Conservation (phyloP, 92 coral and sea anemone species). For the Meandrina meandrites region DNA sequence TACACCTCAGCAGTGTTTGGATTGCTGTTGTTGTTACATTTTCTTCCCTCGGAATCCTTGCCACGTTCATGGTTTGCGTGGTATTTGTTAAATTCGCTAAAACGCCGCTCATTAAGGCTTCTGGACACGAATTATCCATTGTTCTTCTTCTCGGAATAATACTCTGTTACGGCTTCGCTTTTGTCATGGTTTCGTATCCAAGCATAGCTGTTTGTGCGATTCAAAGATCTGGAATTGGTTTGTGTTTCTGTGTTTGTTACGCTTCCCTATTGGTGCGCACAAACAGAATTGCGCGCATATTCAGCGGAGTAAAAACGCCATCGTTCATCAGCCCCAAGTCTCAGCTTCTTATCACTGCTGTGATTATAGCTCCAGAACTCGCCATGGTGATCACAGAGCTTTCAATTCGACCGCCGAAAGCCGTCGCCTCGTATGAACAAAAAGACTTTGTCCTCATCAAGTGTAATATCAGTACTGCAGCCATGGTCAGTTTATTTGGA, state of each 20-base stretch:
- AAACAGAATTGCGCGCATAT: slow-evolving; percentile 79
- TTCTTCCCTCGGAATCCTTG: slow-evolving; percentile 62
- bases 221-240: slow-evolving; percentile 68
- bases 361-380: slow-evolving; percentile 65
- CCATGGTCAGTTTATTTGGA: slow-evolving; percentile 39
- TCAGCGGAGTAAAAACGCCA: slow-evolving; percentile 69
- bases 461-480: slow-evolving; percentile 51
- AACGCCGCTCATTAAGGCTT: slow-evolving; percentile 79
- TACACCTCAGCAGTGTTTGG: slow-evolving; percentile 55
- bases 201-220: slow-evolving; percentile 48
- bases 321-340: slow-evolving; percentile 80
- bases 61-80: slow-evolving; percentile 47
- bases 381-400: slow-evolving; percentile 58
- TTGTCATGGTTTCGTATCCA: slow-evolving; percentile 59
- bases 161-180: slow-evolving; percentile 62
- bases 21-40: slow-evolving; percentile 36
- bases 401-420: slow-evolving; percentile 46
- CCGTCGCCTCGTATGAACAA: slow-evolving; percentile 33
- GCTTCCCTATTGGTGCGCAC: slow-evolving; percentile 79
- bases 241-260: slow-evolving; percentile 69
- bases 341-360: slow-evolving; percentile 65
- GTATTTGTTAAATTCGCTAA: slow-evolving; percentile 65
- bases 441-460: slow-evolving; percentile 41
- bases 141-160: slow-evolving; percentile 63
- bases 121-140: slow-evolving; percentile 75